These are phyloP conservation scores for Pachliopta kotzebuea DNA, from an alignment of 2,888 invertebrate species.

Conservation along the genomic window DNA sequence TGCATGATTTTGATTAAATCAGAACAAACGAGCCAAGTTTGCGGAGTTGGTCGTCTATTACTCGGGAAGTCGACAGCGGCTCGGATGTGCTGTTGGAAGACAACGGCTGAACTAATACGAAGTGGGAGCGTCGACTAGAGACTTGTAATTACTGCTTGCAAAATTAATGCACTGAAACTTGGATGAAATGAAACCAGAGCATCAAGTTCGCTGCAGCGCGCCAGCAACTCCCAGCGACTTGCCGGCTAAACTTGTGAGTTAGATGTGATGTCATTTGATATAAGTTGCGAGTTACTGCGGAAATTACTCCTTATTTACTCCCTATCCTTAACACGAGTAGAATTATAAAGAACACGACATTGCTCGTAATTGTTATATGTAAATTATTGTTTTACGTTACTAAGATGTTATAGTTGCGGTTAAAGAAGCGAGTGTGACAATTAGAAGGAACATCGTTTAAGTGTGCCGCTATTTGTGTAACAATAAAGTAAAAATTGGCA, in stretches of 20 bases:
- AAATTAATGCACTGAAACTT: constrained; percentile 78
- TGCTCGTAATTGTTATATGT: constrained; percentile 5
- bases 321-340: background rate
- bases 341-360: constrained; percentile 8
- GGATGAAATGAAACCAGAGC: constrained; percentile 74
- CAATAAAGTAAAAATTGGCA: constrained; percentile 75
- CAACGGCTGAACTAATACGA: constrained; percentile 72
- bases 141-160: constrained; percentile 78
- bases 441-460: constrained; percentile 66
- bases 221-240: constrained; percentile 48
- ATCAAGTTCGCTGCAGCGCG: constrained; percentile 58
- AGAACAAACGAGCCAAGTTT: constrained; percentile 63
- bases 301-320: constrained; percentile 11
- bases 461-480: constrained; percentile 70
- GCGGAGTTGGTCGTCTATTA: constrained; percentile 63
- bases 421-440: constrained; percentile 46
- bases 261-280: constrained; percentile 43
- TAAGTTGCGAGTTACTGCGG: constrained; percentile 23
- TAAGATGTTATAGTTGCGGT: constrained; percentile 43
- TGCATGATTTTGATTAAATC: constrained; percentile 39
- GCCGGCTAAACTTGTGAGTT: constrained; percentile 51
- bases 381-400: constrained; percentile 28
- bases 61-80: constrained; percentile 51
- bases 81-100: constrained; percentile 57
- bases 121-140: constrained; percentile 68